Evolutionary conservation across 2,888 invertebrate species (phyloP), one percentile per base, ranked within the genome.

Genomic region (Alsophila aescularia): DNA sequence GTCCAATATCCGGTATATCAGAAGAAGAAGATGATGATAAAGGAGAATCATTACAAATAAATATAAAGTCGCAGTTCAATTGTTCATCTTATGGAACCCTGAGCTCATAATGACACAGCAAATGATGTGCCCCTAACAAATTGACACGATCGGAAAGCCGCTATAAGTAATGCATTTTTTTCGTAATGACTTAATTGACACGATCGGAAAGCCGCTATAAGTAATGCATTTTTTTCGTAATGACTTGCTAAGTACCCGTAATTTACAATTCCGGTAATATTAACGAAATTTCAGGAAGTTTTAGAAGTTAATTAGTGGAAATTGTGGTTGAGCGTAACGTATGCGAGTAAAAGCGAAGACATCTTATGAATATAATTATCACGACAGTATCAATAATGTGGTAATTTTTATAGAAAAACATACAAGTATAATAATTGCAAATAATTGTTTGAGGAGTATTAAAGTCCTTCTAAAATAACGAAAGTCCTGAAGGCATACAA

Each of bases 331-430:
- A 16, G 31, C 39, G 21, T 50, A 51, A 56, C 51, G 12, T 45
- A 51, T 56, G 40, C 55, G 41, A 51, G 55, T 56, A 51, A 51
- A 56, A 56, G 55, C 50, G 50, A 50, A 24, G 44, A 10, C 27
- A 39, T 37, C 40, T 24, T 45, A 51, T 45, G 55, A 56, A 56
- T 56, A 56, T 31, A 2, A 56, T 56, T 56, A 56, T 32, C 55
- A 32, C 41, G 50, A 45, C 41, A 41, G 13, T 36, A 36, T 35
- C 24, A 31, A 24, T 7, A 24, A 24, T 24, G 24, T 24, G 24
- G 1, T 24, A 7, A 7, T 24, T 7, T 24, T 24, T 8, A 7
- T 24, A 8, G 5, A 24, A 24, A 7, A 5, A 24, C 34, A 10
- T 10, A 14, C 1, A 35, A 12, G 6, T 8, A 36, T 10, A 10